A percentile compares a stretch with the other conserved stretches of the same genome.
Conservation (phyloP, 1,140 invertebrate genomes). For the Brachionus sp. region DNA sequence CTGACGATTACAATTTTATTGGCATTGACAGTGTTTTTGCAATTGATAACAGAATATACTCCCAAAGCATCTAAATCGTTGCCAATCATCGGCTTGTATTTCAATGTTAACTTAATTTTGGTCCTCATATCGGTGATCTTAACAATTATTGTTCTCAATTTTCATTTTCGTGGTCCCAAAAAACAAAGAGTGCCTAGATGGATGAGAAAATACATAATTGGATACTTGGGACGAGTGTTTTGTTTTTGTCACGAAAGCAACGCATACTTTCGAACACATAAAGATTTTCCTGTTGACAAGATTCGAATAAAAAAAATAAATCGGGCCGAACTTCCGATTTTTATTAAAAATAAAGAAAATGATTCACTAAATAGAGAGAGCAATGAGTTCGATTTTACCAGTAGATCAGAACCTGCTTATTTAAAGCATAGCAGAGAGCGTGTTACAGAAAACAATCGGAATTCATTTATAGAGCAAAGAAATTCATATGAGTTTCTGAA, state of each 20-base stretch:
- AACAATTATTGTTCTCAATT: conserved; percentile 40
- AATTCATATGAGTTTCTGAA: neutral
- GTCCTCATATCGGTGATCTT: conserved; percentile 43
- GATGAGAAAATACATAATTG: conserved; percentile 25
- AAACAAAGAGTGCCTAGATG: conserved; percentile 36
- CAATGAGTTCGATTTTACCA: neutral
- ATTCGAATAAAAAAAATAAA: neutral
- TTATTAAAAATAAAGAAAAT: neutral
- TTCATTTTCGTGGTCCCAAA: conserved; percentile 45
- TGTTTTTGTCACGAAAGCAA: conserved; percentile 30
- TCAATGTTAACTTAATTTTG: conserved; percentile 42
- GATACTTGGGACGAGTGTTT: conserved; percentile 26
- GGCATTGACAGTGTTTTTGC: conserved; percentile 44
- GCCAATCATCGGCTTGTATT: conserved; percentile 44
- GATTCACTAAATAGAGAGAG: neutral
- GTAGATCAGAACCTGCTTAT: conserved; percentile 12
- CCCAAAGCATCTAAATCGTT: conserved; percentile 31
- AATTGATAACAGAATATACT: conserved; percentile 44
- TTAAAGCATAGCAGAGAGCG: neutral
- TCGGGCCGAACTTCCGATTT: neutral
- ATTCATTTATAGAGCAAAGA: neutral
- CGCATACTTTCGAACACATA: neutral
- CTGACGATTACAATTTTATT: conserved; percentile 43
- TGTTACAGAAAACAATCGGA: neutral
- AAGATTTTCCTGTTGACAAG: neutral